These are phyloP conservation scores for Lucilia sericata DNA, from an alignment of 1,140 invertebrate species.

Conservation along the genomic window DNA sequence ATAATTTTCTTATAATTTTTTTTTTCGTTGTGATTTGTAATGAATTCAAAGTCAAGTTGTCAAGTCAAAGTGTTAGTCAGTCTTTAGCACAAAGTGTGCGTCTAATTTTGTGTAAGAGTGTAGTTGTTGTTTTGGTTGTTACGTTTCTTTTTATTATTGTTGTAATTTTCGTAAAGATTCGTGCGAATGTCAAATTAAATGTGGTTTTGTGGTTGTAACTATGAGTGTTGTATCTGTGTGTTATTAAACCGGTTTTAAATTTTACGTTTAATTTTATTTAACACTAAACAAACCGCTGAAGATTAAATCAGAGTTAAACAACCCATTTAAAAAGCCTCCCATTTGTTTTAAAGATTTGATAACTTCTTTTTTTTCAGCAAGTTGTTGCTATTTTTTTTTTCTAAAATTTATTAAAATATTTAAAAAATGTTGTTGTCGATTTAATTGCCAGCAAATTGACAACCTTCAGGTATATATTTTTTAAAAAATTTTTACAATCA, in stretches of 20 bases:
- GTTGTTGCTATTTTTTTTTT: background rate
- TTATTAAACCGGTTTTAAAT: conserved; percentile 15
- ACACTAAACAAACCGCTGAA: background rate
- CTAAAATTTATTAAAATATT: background rate
- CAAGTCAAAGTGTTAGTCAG: background rate
- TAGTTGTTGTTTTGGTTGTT: background rate
- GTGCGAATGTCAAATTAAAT: conserved; percentile 39
- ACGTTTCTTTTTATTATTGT: background rate
- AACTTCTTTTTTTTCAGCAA: background rate
- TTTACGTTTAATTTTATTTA: background rate
- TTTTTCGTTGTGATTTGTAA: background rate
- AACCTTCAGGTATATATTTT: background rate
- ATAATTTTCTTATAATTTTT: too few relatives aligned
- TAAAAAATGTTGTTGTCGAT: background rate
- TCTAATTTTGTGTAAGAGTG: background rate
- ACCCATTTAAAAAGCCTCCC: too few relatives aligned
- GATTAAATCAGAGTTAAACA: background rate
- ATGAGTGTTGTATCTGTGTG: background rate
- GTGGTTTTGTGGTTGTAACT: background rate
- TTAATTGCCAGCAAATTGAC: background rate
- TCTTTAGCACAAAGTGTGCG: background rate
- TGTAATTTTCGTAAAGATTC: conserved; percentile 41
- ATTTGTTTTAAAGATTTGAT: background rate
- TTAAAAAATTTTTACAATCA: too few relatives aligned
- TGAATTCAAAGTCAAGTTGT: background rate